Conservation (phyloP, 1,140 invertebrate species). For the Lasioglossum albipes region DNA sequence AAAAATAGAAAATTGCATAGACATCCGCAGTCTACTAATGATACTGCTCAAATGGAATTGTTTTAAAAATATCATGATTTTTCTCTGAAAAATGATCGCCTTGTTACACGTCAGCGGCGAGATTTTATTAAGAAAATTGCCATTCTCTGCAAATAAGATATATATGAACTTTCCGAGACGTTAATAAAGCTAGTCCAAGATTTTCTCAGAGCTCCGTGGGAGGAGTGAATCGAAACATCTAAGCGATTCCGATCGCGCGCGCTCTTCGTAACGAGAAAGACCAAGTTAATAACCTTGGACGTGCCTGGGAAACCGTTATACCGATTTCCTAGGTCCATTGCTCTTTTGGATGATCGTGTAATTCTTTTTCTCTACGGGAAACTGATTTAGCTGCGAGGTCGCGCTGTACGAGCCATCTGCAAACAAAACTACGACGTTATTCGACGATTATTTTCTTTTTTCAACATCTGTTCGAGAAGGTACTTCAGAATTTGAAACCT, state of each 20-base stretch:
- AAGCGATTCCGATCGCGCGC: neutral
- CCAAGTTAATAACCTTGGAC: slow-evolving; percentile 37
- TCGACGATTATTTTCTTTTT: neutral
- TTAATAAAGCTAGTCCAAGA: neutral
- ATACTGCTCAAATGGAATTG: no score
- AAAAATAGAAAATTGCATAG: no score
- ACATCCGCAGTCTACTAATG: no score
- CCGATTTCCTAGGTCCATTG: slow-evolving; percentile 44
- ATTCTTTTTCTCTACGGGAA: slow-evolving; percentile 39
- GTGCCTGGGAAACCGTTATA: slow-evolving; percentile 40
- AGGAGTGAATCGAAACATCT: neutral
- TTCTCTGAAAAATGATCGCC: no score
- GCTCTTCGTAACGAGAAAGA: neutral
- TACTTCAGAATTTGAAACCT: no score
- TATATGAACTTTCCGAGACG: neutral
- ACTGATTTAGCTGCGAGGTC: slow-evolving; percentile 38
- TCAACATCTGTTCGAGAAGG: neutral
- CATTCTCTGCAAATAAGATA: neutral
- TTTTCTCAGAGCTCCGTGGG: neutral
- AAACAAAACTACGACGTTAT: neutral
- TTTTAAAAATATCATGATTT: no score
- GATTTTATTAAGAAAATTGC: neutral
- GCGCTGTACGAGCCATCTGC: slow-evolving; percentile 21
- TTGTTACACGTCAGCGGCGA: no score
- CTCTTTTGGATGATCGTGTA: slow-evolving; percentile 38